Conservation (phyloP, 2,797 vertebrate species). For the Pseudomugil tenellus region DNA sequence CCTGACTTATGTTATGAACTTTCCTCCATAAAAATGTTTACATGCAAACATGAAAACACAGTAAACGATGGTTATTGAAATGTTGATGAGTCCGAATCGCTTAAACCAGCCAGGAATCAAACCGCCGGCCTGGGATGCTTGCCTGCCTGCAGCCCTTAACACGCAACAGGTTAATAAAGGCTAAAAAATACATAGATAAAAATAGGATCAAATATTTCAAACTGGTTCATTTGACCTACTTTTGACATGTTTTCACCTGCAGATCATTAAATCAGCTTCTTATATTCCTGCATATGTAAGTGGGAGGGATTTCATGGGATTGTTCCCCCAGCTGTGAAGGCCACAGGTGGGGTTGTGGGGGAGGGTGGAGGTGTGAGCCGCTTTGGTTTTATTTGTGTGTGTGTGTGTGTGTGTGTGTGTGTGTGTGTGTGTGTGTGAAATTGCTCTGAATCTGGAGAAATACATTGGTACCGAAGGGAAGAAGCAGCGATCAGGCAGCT, state of each 20-base stretch:
- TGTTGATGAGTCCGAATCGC: too few relatives aligned
- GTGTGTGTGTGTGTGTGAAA: slow-evolving; percentile 9
- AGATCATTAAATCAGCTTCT: not conserved
- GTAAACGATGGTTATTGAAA: not conserved
- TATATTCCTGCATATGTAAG: not conserved
- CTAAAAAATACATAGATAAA: not conserved
- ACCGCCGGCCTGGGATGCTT: too few relatives aligned
- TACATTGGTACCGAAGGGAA: slow-evolving; percentile 15
- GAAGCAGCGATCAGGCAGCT: slow-evolving; percentile 52
- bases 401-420: too few relatives aligned
- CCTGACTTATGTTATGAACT: too few relatives aligned
- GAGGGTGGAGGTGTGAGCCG: not conserved
- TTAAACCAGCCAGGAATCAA: not conserved
- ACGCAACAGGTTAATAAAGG: not conserved
- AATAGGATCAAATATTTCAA: not conserved
- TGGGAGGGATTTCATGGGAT: slow-evolving; percentile 49
- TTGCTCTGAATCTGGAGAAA: slow-evolving; percentile 13
- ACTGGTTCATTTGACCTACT: fast-evolving
- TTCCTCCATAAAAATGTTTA: not conserved
- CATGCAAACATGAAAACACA: not conserved
- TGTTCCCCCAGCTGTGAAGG: slow-evolving; percentile 58
- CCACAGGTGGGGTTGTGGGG: slow-evolving; percentile 53
- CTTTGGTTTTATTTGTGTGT: slow-evolving; percentile 37
- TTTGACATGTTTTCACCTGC: slow-evolving; percentile 5
- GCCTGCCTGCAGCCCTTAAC: not conserved